Conservation (phyloP, 1,140 invertebrate species). For the Drosophila eugracilis region DNA sequence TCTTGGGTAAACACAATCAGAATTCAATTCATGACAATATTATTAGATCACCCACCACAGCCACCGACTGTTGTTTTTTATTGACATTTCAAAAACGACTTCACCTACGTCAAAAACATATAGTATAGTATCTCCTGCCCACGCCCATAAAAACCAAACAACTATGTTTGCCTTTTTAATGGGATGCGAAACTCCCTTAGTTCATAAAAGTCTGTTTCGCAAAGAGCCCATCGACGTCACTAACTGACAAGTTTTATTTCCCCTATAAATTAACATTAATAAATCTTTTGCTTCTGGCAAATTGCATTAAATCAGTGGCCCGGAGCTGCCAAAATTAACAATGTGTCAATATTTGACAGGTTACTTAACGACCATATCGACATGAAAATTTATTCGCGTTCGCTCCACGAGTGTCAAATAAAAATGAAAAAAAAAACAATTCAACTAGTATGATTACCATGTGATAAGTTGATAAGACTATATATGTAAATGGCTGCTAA, state of each 20-base stretch:
- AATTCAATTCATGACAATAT: conserved; percentile 60
- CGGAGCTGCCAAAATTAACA: conserved; percentile 54
- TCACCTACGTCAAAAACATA: conserved; percentile 8
- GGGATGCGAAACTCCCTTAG: conserved; percentile 14
- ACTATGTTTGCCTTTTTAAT: conserved; percentile 39
- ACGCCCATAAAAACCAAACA: conserved; percentile 3
- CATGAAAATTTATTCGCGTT: conserved; percentile 48
- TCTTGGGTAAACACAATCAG: conserved; percentile 48
- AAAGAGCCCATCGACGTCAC: conserved; percentile 53
- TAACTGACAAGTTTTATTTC: conserved; percentile 43
- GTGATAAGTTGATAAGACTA: conserved; percentile 60
- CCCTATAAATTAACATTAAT: conserved; percentile 62
- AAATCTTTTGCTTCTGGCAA: conserved; percentile 46
- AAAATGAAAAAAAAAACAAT: conserved; percentile 29
- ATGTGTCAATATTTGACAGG: conserved; percentile 72
- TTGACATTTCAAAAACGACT: conserved; percentile 54
- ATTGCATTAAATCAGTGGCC: conserved; percentile 29
- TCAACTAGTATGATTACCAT: conserved; percentile 38
- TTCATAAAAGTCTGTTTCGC: conserved; percentile 17
- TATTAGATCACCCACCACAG: conserved; percentile 59
- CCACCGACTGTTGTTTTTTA: conserved; percentile 13
- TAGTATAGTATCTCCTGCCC: not conserved
- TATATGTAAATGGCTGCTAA: conserved; percentile 61
- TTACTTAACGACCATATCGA: conserved; percentile 57
- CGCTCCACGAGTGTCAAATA: conserved; percentile 49